These are phyloP conservation scores for Bagarius yarrelli DNA, from an alignment of 2,113 vertebrate genomes.

Conservation along the genomic window DNA sequence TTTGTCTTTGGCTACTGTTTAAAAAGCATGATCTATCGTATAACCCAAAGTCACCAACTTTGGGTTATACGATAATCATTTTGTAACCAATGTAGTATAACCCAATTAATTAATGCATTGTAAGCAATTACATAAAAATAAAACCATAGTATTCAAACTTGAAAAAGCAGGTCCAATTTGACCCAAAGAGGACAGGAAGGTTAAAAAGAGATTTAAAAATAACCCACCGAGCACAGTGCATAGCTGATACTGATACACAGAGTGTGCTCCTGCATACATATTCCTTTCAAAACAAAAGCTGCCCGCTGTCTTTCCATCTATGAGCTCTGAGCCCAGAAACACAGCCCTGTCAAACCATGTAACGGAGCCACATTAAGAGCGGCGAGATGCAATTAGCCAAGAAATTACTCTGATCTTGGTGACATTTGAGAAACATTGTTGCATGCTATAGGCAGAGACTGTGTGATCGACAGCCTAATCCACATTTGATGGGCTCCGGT, in stretches of 20 bases:
- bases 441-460: conserved; percentile 88
- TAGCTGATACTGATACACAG: not conserved
- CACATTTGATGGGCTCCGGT: conserved; percentile 95
- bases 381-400: conserved; percentile 99
- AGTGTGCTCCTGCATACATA: not conserved
- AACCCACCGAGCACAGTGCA: not conserved
- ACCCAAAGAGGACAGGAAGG: too few relatives aligned
- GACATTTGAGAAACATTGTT: conserved; percentile 99
- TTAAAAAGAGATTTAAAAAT: not conserved
- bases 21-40: too few relatives aligned
- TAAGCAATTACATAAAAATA: too few relatives aligned
- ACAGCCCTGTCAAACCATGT: conserved; percentile 86
- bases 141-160: too few relatives aligned
- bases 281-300: conserved; percentile 70
- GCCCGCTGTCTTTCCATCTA: conserved; percentile 61
- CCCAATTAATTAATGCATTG: too few relatives aligned
- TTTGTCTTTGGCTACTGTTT: too few relatives aligned
- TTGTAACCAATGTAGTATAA: too few relatives aligned
- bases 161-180: too few relatives aligned
- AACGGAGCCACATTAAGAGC: conserved; percentile 98
- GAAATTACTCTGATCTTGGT: conserved; percentile 99
- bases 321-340: conserved; percentile 60
- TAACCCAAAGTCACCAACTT: too few relatives aligned
- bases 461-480: conserved; percentile 99
- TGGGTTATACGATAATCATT: too few relatives aligned